Conservation (phyloP, 2,888 invertebrate genomes). For the Gastrophysa polygoni region DNA sequence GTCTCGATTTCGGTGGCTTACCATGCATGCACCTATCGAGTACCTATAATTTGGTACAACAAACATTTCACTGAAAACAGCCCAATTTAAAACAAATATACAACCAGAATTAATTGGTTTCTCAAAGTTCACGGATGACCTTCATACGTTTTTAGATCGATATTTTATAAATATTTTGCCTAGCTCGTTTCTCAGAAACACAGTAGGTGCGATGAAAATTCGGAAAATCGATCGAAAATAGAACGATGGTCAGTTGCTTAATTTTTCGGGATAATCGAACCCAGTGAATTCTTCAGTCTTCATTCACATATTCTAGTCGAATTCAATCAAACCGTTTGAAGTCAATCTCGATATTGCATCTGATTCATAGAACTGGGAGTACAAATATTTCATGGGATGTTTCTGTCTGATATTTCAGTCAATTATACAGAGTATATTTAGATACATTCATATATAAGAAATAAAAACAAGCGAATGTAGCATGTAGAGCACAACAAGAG, state of each 20-base stretch:
- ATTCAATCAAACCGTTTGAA: too few species aligned
- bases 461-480: conserved; percentile 23
- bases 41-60: background rate
- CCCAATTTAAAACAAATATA: conserved; percentile 12
- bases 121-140: conserved; percentile 7
- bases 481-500: conserved; percentile 17
- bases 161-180: conserved; percentile 7
- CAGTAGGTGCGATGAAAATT: too few species aligned
- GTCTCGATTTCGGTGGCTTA: too few species aligned
- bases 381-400: background rate
- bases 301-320: too few species aligned
- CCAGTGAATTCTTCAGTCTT: too few species aligned
- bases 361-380: background rate
- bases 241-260: too few species aligned
- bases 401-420: conserved; percentile 6
- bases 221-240: too few species aligned
- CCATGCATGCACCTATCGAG: too few species aligned
- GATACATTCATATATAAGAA: conserved; percentile 20
- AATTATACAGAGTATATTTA: conserved; percentile 18
- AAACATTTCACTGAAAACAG: conserved; percentile 8
- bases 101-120: conserved; percentile 5
- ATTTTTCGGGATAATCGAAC: too few species aligned
- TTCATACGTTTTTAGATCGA: conserved; percentile 10
- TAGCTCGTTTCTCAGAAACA: too few species aligned
- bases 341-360: background rate